Base-by-base conservation (phyloP, 2,797 vertebrate genomes). In the Liasis olivaceus region DNA sequence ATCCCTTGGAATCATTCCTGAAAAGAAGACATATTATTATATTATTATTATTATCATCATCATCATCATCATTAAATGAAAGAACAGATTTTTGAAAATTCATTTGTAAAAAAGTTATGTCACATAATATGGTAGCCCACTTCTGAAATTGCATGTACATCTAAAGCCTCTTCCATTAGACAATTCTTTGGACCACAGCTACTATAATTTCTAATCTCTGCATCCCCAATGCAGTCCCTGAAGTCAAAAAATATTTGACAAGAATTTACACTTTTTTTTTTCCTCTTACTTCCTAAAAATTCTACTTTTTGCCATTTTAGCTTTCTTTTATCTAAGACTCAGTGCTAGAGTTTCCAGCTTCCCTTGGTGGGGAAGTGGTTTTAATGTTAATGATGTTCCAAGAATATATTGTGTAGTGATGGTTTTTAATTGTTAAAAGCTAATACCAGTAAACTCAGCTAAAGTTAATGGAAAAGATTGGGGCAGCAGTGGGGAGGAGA, bases 391-490 rank as follows among this genome's bases (percentile, higher is more conserved):
- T 24, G 77, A 26, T 28, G 22, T 85, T 69, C 36, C 36, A 89
- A 89, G 60, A 92, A 89, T 58, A 63, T 54, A 28, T 15, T 84
- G n/a, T 85, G 56, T 28, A 87, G 90, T 92, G 2, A 5, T 91
- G 0, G 62, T 84, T 89, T 87, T 92, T 77, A 85, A 47, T 2
- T 63, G 88, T 93, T 56, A 92, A 95, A 95, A 85, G 69, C 92
- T 95, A 96, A 96, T 94, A 95, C 89, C 94, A 96, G 94, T 93
- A 94, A 94, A 94, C 94, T 93, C 54, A 92, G 59, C 90, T 85
- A 95, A 93, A 92, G 87, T 94, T 86, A 92, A 92, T 36, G 91
- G 66, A 56, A 89, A 91, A 56, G 64, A 87, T 86, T 2, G 60
- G 64, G 85, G 15, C n/a, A 90, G 93, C 94, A 95, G 87, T 8